phyloP scores from a whole-genome alignment of 2,797 vertebrate species.

The Neopelma chrysocephalum region DNA sequence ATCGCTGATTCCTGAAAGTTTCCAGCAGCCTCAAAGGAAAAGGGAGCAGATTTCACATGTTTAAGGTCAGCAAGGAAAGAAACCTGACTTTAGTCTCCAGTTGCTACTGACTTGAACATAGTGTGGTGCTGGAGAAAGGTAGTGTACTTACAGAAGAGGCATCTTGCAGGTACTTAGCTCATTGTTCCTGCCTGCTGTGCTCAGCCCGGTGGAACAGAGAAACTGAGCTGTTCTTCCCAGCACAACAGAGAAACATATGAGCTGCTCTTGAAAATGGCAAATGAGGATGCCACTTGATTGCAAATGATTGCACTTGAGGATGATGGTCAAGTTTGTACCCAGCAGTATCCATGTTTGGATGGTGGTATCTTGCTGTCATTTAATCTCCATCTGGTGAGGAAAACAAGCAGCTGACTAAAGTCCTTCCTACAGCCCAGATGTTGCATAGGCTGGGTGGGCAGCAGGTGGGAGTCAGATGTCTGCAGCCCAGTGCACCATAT shows the following conservation, averaged over 20 bases:
- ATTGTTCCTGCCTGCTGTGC: accelerated
- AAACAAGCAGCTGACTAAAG: neutral
- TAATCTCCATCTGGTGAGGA: neutral
- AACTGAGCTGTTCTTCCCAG: neutral
- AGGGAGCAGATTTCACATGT: neutral
- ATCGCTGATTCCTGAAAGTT: neutral
- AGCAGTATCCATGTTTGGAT: neutral
- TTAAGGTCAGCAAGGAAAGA: neutral
- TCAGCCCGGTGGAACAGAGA: neutral
- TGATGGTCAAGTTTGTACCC: neutral
- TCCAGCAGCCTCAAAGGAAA: neutral
- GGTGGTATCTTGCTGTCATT: neutral
- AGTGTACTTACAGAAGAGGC: neutral
- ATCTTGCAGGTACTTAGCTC: neutral
- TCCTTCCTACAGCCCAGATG: neutral
- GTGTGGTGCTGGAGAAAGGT: neutral
- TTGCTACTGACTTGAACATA: neutral
- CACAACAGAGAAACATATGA: neutral
- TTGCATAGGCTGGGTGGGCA: neutral
- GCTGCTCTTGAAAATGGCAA: neutral
- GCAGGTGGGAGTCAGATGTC: neutral
- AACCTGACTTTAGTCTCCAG: neutral
- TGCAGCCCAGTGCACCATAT: accelerated
- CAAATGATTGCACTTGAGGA: neutral
- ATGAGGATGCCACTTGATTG: no score